A percentile compares a stretch with the other conserved stretches of the same genome.
Evolutionary conservation across 2,888 invertebrate species (phyloP).

Genomic region (Congeria kusceri): DNA sequence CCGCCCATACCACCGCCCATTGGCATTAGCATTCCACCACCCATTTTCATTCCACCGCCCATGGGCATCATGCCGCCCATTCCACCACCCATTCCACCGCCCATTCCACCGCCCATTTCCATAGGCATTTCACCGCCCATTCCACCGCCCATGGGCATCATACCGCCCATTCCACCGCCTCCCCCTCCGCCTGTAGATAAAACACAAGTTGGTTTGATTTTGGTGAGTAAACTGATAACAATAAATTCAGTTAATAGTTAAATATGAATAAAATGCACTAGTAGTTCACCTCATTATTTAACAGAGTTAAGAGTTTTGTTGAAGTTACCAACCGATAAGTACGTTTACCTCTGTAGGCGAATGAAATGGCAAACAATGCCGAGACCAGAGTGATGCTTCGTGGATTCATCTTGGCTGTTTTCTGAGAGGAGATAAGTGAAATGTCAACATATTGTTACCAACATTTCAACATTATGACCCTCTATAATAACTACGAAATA

Average conservation of each 20-base stretch:
- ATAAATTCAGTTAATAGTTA: too few relatives aligned
- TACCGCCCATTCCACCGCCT: too few relatives aligned
- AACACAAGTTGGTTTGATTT: too few relatives aligned
- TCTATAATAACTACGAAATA: too few relatives aligned
- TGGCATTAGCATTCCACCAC: conserved; percentile 7
- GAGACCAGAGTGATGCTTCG: conserved; percentile 32
- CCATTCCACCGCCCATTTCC: conserved; percentile 6
- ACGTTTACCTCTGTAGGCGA: conserved; percentile 41
- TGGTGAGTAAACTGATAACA: too few relatives aligned
- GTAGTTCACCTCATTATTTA: not conserved
- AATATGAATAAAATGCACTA: too few relatives aligned
- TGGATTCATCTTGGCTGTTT: conserved; percentile 36
- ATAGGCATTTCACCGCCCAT: not conserved
- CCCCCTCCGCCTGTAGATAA: too few relatives aligned
- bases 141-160: conserved; percentile 20
- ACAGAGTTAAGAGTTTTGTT: not conserved
- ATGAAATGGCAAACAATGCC: conserved; percentile 29
- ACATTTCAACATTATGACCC: too few relatives aligned
- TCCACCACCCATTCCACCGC: conserved; percentile 5
- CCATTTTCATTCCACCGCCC: conserved; percentile 13
- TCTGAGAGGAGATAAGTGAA: conserved; percentile 11
- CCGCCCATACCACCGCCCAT: conserved; percentile 15
- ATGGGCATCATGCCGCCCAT: conserved; percentile 18
- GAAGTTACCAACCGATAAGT: too few relatives aligned
- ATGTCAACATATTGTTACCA: not conserved